Percentiles rank a stretch among this genome's conserved stretches.
phyloP scores from a whole-genome alignment of 2,113 vertebrate genomes.

The Apteryx owenii region DNA sequence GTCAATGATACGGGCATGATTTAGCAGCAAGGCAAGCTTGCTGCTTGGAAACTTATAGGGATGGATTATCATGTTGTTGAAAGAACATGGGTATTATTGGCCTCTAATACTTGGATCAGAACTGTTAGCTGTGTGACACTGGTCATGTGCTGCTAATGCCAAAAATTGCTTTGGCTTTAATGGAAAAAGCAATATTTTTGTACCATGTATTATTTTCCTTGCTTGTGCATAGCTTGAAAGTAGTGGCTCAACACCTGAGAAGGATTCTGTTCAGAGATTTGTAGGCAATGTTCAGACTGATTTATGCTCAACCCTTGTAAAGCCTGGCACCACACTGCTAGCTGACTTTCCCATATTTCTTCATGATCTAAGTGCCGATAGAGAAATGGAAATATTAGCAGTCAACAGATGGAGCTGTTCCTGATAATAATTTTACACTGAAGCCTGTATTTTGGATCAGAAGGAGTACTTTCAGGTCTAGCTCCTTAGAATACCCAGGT shows the following conservation, averaged over 20 bases:
- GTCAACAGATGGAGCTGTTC: background rate
- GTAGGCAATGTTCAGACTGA: background rate
- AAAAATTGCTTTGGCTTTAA: background rate
- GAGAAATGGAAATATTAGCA: background rate
- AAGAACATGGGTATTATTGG: background rate
- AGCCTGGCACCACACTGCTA: background rate
- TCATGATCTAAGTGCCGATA: background rate
- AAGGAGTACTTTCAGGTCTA: background rate
- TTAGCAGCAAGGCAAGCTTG: background rate
- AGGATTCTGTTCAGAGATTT: background rate
- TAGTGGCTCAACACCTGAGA: background rate
- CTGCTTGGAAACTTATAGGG: background rate
- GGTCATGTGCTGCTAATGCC: background rate
- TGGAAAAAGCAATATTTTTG: background rate
- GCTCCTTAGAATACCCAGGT: background rate
- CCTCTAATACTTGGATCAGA: background rate
- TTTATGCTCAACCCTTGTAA: background rate
- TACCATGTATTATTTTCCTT: background rate
- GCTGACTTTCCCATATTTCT: background rate
- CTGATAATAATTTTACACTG: background rate
- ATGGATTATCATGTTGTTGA: background rate
- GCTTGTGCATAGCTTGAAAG: background rate
- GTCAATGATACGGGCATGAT: background rate
- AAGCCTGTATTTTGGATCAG: background rate
- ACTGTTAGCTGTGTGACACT: background rate